These are phyloP conservation scores for Candoia aspera DNA, from an alignment of 2,113 vertebrate species.

Conservation along the genomic window DNA sequence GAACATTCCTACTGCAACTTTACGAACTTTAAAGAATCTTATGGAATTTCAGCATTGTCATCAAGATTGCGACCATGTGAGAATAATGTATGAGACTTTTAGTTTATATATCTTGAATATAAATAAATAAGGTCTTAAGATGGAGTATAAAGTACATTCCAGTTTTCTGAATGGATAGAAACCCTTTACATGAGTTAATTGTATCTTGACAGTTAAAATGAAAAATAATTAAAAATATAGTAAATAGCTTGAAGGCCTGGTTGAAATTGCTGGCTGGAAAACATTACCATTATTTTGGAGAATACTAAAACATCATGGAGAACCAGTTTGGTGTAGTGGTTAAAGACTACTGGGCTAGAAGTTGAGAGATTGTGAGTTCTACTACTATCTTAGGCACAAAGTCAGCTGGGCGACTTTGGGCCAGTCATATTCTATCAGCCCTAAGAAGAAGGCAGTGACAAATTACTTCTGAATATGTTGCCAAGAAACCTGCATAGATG, in stretches of 20 bases:
- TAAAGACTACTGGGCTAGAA: not conserved
- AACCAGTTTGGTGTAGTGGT: not conserved
- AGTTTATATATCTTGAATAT: conserved; percentile 36
- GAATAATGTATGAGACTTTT: conserved; percentile 30
- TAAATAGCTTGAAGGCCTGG: conserved; percentile 30
- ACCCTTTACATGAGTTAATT: not conserved
- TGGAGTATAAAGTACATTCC: not conserved
- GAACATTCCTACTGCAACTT: conserved; percentile 37
- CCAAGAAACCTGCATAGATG: not conserved
- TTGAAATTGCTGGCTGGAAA: conserved; percentile 11
- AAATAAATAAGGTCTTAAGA: conserved; percentile 2
- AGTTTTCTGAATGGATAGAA: not conserved
- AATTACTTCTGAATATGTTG: not conserved
- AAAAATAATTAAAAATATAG: conserved; percentile 22
- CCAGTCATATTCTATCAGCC: not conserved
- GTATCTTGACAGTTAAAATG: not conserved
- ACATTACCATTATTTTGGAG: conserved; percentile 49
- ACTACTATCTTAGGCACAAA: not conserved
- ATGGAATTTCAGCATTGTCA: conserved; percentile 26
- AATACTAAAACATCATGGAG: not conserved
- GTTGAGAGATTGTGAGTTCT: not conserved
- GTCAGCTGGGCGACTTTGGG: not conserved
- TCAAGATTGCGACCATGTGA: conserved; percentile 10
- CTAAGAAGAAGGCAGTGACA: not conserved
- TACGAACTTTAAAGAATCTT: conserved; percentile 48